A percentile compares a stretch with the other conserved stretches of the same genome.
These are phyloP conservation scores for Gymnoscopelus microlampas DNA, from an alignment of 2,797 vertebrate genomes.

Conservation along the genomic window DNA sequence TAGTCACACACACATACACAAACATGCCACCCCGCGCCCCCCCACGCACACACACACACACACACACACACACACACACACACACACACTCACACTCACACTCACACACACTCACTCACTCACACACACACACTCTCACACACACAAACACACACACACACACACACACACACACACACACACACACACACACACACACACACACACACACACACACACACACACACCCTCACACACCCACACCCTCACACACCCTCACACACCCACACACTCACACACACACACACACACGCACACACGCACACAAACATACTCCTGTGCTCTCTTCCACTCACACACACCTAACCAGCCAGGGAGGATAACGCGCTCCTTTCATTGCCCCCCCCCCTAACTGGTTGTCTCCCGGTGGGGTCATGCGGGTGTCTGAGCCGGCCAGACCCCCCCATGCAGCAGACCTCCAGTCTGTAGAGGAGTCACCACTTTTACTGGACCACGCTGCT, in stretches of 20 bases:
- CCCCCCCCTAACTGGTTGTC: constrained; percentile 28
- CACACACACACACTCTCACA: background rate
- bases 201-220: constrained; percentile 39
- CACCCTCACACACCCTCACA: background rate
- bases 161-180: no score
- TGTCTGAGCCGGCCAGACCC: constrained; percentile 41
- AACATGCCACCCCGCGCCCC: background rate
- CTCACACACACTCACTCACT: background rate
- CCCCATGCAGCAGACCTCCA: constrained; percentile 19
- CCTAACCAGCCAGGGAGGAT: constrained; percentile 42
- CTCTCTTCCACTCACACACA: constrained; percentile 3
- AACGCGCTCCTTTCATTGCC: constrained; percentile 60
- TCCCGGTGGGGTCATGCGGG: constrained; percentile 49
- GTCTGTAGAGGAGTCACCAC: background rate
- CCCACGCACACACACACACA: constrained; percentile 18
- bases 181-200: constrained; percentile 30
- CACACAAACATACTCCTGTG: background rate
- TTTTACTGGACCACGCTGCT: constrained; percentile 33
- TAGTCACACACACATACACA: constrained; percentile 45
- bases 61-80: background rate
- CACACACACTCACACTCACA: no score
- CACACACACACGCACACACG: background rate
- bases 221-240: background rate
- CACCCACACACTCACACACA: background rate
- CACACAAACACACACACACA: constrained; percentile 6